Conservation (phyloP, 1,140 invertebrate genomes). For the Microplitis mediator region DNA sequence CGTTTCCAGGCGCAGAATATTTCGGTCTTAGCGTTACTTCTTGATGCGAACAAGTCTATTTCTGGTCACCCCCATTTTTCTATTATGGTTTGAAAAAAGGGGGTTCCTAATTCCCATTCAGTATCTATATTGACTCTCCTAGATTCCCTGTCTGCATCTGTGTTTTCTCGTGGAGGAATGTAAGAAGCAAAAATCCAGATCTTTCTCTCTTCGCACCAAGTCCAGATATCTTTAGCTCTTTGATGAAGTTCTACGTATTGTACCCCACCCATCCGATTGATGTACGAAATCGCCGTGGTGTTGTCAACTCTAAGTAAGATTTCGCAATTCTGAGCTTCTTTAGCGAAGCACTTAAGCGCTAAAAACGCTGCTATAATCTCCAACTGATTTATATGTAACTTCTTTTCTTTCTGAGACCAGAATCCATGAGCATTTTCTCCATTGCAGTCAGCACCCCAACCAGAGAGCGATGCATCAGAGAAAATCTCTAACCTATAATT, state of each 20-base stretch:
- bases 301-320: slow-evolving; percentile 6
- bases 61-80: neutral
- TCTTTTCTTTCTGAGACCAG: neutral
- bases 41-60: neutral
- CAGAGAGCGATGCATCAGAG: neutral
- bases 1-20: slow-evolving; percentile 6
- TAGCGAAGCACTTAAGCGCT: slow-evolving; percentile 7
- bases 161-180: neutral
- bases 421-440: neutral
- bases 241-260: neutral
- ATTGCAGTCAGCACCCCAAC: neutral
- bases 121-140: neutral
- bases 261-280: slow-evolving; percentile 10
- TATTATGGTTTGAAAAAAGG: neutral
- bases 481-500: neutral
- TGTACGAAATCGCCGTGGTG: slow-evolving; percentile 2
- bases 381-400: slow-evolving; percentile 5
- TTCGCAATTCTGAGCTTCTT: neutral
- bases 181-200: slow-evolving; percentile 7
- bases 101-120: neutral
- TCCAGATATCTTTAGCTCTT: neutral
- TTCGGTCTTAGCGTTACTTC: slow-evolving; percentile 3
- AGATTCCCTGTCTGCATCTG: neutral
- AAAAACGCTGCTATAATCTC: neutral
- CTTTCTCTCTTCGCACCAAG: neutral